phyloP scores from a whole-genome alignment of 35 echinoderm and acorn worm genomes.

The Holothuria glaberrima region DNA sequence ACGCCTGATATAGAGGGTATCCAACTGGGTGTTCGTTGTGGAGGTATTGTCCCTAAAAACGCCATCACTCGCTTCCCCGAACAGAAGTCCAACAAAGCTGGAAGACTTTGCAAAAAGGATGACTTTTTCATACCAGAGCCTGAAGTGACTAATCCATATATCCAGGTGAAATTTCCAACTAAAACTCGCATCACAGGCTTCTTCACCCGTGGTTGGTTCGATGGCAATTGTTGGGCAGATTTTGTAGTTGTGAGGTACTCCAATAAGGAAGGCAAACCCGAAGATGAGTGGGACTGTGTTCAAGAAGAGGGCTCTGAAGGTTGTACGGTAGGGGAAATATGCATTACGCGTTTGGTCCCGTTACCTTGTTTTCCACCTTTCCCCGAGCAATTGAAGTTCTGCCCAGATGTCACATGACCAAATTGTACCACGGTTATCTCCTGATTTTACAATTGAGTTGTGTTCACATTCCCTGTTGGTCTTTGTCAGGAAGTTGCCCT shows the following conservation, averaged over 20 bases:
- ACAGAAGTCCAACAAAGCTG: not conserved
- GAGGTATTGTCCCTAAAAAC: not conserved
- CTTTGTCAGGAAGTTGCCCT: too few relatives aligned
- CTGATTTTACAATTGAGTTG: too few relatives aligned
- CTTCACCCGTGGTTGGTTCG: slow-evolving; percentile 6
- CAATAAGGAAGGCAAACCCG: not conserved
- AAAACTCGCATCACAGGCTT: not conserved
- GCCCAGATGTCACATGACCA: too few relatives aligned
- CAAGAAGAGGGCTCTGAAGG: not conserved
- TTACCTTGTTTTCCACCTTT: too few relatives aligned
- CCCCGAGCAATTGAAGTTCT: too few relatives aligned
- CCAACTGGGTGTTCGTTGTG: not conserved
- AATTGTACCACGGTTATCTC: too few relatives aligned
- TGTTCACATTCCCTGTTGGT: too few relatives aligned
- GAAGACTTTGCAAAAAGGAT: not conserved
- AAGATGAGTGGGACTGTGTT: not conserved
- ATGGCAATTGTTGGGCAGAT: not conserved
- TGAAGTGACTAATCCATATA: not conserved
- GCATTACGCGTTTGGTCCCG: too few relatives aligned
- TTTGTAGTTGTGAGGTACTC: not conserved
- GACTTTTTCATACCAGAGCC: not conserved
- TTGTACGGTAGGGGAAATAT: not conserved
- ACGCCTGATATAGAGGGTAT: not conserved
- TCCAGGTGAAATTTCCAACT: not conserved
- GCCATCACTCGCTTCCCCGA: not conserved